phyloP scores from a whole-genome alignment of 2,797 vertebrate species.

The Erpetoichthys calabaricus region DNA sequence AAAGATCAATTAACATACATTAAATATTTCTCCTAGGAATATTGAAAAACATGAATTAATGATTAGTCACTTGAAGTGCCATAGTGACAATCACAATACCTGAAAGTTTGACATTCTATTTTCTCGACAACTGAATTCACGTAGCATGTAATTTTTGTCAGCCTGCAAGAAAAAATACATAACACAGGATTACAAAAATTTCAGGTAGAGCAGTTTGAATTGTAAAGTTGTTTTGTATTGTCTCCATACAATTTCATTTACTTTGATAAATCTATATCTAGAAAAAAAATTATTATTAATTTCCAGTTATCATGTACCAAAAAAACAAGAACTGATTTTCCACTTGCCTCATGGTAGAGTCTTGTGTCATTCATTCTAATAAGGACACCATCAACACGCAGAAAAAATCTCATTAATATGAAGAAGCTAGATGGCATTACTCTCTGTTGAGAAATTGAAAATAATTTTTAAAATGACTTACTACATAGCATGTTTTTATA shows the following conservation, averaged over 20 bases:
- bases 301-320: neutral
- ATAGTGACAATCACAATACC: conserved; percentile 39
- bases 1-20: no score
- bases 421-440: conserved; percentile 97
- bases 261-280: neutral
- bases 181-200: neutral
- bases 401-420: conserved; percentile 79
- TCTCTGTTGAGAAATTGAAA: conserved; percentile 44
- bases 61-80: neutral
- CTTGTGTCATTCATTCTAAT: conserved; percentile 90
- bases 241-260: neutral
- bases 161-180: conserved; percentile 48
- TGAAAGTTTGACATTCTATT: conserved; percentile 75
- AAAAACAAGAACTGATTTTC: neutral
- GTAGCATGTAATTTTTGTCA: conserved; percentile 70
- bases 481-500: no score
- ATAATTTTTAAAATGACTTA: no score
- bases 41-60: no score
- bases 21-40: no score
- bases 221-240: conserved; percentile 3
- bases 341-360: conserved; percentile 73
- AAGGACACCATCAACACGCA: conserved; percentile 86
- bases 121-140: conserved; percentile 88
- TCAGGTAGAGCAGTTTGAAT: no score
- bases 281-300: no score